Evolutionary conservation across 2,888 invertebrate species (phyloP), one percentile per base, ranked within the genome.

Genomic region (Sinhomidia bicolor): DNA sequence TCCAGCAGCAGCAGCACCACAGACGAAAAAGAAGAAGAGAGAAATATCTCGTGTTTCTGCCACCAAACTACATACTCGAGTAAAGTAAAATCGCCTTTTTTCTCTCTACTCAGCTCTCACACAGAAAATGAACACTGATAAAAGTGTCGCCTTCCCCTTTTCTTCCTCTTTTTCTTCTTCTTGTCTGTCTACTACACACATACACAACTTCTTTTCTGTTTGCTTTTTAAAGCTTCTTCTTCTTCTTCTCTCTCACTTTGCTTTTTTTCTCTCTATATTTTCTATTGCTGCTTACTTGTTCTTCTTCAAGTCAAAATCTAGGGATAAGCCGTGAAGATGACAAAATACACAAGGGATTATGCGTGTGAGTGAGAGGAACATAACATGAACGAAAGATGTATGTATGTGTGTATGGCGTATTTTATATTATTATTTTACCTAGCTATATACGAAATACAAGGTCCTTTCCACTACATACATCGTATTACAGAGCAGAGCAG

Each of bases 311-410:
- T 79, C 65, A 88, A 88, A 83, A 65, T 88, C 78, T 26, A 78
- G 76, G 84, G 88, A 79, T 83, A 84, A 84, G 84, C 83, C 68
- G 57, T 82, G 54, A 84, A 79, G 88, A 88, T 88, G 88, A 88
- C 88, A 84, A 88, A 82, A 57, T 84, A 84, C 88, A 79, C 88
- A 65, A 68, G 88, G 60, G 88, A 88, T 82, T 88, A 82, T 88
- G 88, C 88, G 88, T 88, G 88, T 83, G 88, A 80, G 68, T 36
- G 68, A 80, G 20, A 41, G 26, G 12, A 10, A 78, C 1, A 78
- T 14, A 76, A 51, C 29, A 54, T 29, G 47, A 51, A 29, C 78
- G 60, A 57, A 79, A 85, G 65, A 79, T 79, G 68, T 54, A 57
- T 85, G 71, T 84, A 36, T 36, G 26, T 29, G 20, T 51, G 54